These are phyloP conservation scores for Schizotus pectinicornis DNA, from an alignment of 2,888 invertebrate genomes.

Conservation along the genomic window DNA sequence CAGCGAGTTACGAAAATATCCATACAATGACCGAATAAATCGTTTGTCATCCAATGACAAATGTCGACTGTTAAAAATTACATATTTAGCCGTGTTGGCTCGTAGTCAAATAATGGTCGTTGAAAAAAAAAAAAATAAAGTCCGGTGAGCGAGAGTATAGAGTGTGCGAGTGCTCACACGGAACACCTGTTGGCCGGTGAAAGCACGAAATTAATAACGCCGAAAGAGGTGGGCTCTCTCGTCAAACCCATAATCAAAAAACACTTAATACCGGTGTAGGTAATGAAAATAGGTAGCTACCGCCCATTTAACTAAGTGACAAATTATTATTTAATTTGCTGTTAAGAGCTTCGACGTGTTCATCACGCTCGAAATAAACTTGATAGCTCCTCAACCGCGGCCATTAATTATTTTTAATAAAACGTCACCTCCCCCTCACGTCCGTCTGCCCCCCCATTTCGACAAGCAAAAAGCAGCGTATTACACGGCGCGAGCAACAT, in stretches of 20 bases:
- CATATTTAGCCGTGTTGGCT: no score
- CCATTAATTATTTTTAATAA: slow-evolving; percentile 7
- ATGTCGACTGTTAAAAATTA: neutral
- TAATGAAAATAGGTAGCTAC: slow-evolving; percentile 32
- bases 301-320: slow-evolving; percentile 31
- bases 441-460: no score
- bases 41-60: neutral
- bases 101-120: no score
- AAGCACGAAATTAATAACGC: slow-evolving; percentile 25
- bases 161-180: neutral
- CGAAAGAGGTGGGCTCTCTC: slow-evolving; percentile 27
- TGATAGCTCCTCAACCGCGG: neutral
- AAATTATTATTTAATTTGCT: slow-evolving; percentile 33
- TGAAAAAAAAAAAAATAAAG: neutral
- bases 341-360: slow-evolving; percentile 25
- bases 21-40: slow-evolving; percentile 10
- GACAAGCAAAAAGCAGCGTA: no score
- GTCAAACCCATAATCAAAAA: slow-evolving; percentile 34
- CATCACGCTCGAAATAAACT: slow-evolving; percentile 16
- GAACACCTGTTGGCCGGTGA: slow-evolving; percentile 19
- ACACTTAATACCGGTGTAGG: slow-evolving; percentile 28
- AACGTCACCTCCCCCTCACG: neutral
- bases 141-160: neutral
- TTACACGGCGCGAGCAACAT: no score
- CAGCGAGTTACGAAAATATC: neutral